Evolutionary conservation across 2,113 vertebrate species (phyloP).

Genomic region (Hemiscyllium ocellatum): DNA sequence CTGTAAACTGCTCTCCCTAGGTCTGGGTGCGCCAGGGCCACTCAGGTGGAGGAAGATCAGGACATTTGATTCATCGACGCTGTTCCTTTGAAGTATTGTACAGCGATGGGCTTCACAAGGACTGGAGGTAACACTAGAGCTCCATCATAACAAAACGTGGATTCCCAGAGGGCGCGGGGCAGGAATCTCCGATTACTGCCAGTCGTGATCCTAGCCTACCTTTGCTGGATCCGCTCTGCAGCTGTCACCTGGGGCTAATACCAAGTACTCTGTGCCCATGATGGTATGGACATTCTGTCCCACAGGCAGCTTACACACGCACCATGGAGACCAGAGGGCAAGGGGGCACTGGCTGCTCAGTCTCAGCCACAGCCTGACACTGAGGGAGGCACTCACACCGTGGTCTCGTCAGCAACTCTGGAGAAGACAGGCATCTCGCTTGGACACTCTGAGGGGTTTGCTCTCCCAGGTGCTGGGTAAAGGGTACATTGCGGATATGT

Average conservation of each 20-base stretch:
- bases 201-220: not conserved
- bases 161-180: not conserved
- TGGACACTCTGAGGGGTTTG: not conserved
- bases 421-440: not conserved
- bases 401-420: not conserved
- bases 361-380: too few relatives aligned
- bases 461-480: too few relatives aligned
- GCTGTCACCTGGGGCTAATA: not conserved
- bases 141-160: not conserved
- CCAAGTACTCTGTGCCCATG: too few relatives aligned
- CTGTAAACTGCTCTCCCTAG: too few relatives aligned
- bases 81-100: not conserved
- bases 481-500: not conserved
- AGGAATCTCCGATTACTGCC: not conserved
- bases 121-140: too few relatives aligned
- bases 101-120: not conserved
- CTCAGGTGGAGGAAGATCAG: not conserved
- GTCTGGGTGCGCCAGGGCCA: too few relatives aligned
- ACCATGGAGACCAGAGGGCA: too few relatives aligned
- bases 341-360: too few relatives aligned
- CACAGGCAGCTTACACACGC: too few relatives aligned
- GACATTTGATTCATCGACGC: not conserved
- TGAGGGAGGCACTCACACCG: too few relatives aligned
- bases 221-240: not conserved
- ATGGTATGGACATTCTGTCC: too few relatives aligned